phyloP scores from a whole-genome alignment of 2,888 invertebrate species.

The Drosophila nr. fundita region DNA sequence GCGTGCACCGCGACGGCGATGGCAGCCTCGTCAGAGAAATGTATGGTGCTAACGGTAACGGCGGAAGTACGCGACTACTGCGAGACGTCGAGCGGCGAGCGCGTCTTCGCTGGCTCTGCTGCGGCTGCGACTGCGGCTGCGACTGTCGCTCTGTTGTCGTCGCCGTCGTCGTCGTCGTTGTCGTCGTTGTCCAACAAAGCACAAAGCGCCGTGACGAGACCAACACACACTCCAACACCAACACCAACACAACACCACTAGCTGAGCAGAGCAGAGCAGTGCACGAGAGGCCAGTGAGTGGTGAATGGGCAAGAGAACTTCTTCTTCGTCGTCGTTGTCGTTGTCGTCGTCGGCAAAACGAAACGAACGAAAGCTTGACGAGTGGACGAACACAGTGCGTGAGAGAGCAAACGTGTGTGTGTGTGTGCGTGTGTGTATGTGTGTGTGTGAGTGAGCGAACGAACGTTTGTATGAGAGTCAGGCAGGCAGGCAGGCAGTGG shows the following conservation, averaged over 20 bases:
- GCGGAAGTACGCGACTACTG: conserved; percentile 79
- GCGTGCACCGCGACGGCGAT: conserved; percentile 73
- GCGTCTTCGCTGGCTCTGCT: conserved; percentile 75
- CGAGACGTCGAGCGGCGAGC: conserved; percentile 75
- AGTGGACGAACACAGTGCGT: conserved; percentile 61
- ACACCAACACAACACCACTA: conserved; percentile 33
- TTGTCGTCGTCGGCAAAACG: conserved; percentile 45
- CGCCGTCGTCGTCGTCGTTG: conserved; percentile 40
- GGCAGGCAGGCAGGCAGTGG: conserved; percentile 9
- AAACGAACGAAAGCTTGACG: conserved; percentile 68
- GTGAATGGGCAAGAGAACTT: conserved; percentile 64
- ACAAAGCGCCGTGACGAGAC: conserved; percentile 69
- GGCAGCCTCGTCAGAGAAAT: conserved; percentile 65
- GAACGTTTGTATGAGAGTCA: conserved; percentile 31
- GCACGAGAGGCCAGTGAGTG: conserved; percentile 54
- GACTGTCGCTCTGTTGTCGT: conserved; percentile 60
- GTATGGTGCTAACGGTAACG: conserved; percentile 79
- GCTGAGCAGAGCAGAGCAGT: conserved; percentile 14
- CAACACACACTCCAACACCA: conserved; percentile 42
- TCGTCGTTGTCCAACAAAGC: conserved; percentile 67
- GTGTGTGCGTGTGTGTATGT: conserved; percentile 8
- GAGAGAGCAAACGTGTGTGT: conserved; percentile 37
- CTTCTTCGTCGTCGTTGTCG: conserved; percentile 32
- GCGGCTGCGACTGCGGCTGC: conserved; percentile 45
- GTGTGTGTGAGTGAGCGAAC: conserved; percentile 27